Base-by-base conservation (phyloP, 1,140 invertebrate genomes). In the Trissolcus basalis region DNA sequence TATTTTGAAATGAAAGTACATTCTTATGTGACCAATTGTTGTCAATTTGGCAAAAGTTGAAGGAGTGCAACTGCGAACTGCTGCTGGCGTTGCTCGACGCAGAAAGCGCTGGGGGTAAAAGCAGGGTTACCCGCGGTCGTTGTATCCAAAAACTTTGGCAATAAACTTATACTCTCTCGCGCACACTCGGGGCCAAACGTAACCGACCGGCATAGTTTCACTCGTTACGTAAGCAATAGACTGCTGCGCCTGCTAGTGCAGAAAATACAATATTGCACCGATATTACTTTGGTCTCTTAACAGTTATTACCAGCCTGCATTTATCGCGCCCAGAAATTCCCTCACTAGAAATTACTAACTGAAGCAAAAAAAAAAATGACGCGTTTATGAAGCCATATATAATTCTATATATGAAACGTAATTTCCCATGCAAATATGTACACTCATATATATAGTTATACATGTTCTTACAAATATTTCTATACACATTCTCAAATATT, bases 141-240 rank as follows among this genome's bases (percentile, higher is more conserved):
- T 87, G 87, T 86, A 81, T 86, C 85, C 84, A 82, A 88, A 88
- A 88, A 86, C 85, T 87, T 88, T 88, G 87, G 87, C 87, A 88
- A 88, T 88, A 87, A 88, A 88, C 86, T 87, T 86, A 86, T 82
- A 83, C 82, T 81, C 84, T 81, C 83, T 78, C 80, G 80, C 70
- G 77, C 75, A 77, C 65, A 74, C 73, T 76, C 74, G 78, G 79
- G 59, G 61, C 79, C 79, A 76, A 81, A 81, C 82, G 81, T 80
- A 82, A 80, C 77, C 79, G 79, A 80, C 81, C 77, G 80, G 78
- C 80, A 84, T 84, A 83, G 83, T 85, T 86, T 85, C 83, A 81
- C 80, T 70, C 49, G 74, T 85, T 86, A 78, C 79, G 77, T 83
- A 86, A 83, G 79, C 69, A 63, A 78, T 77, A 76, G 78, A 56